A percentile compares a stretch with the other conserved stretches of the same genome.
These are phyloP conservation scores for Apodemus speciosus DNA, from an alignment of 2,113 vertebrate genomes.

Conservation along the genomic window DNA sequence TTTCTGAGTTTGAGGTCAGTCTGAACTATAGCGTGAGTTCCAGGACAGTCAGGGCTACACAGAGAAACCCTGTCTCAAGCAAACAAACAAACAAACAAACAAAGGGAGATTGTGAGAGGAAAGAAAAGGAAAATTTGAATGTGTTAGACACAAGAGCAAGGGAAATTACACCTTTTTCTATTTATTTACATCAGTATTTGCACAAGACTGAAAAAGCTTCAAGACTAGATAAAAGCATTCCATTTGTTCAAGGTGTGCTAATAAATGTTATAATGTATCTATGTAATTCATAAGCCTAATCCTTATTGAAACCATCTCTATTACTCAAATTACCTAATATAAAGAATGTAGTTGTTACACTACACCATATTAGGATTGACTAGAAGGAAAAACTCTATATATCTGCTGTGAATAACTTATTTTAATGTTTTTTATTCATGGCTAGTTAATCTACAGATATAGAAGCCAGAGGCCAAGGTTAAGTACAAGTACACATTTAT, in stretches of 20 bases:
- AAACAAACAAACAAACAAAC: no score
- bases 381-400: neutral
- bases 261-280: no score
- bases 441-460: neutral
- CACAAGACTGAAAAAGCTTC: neutral
- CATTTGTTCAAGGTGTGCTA: neutral
- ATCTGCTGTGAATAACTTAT: no score
- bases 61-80: no score
- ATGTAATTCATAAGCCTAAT: neutral
- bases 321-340: neutral
- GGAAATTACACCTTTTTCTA: neutral
- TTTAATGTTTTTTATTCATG: neutral
- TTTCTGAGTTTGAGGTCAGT: no score
- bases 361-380: neutral
- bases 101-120: no score
- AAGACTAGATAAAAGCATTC: neutral
- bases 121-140: neutral
- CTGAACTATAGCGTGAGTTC: no score
- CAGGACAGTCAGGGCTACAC: no score
- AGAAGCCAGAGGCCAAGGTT: neutral
- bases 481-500: neutral
- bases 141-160: neutral
- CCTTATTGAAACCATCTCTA: neutral
- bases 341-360: neutral
- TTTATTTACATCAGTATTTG: neutral